A percentile compares a stretch with the other conserved stretches of the same genome.
Conservation (phyloP, 53 echinoderm and acorn worm species). For the Actinopyga echinites region DNA sequence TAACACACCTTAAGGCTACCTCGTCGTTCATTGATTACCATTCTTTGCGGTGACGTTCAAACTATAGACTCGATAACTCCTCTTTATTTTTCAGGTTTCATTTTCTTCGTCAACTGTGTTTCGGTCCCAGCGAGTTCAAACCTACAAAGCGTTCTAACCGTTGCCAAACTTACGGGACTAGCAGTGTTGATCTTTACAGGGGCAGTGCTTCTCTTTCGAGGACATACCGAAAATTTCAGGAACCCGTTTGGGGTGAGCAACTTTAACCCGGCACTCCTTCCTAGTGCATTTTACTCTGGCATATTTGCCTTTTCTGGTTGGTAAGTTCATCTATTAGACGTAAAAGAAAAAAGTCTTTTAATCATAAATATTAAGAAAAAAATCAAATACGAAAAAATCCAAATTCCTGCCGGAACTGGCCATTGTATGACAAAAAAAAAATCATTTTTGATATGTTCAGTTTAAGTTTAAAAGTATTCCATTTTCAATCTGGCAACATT, state of each 20-base stretch:
- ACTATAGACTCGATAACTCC: too few species aligned
- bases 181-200: conserved; percentile 3
- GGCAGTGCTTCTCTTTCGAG: conserved; percentile 8
- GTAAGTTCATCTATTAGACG: neutral
- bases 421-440: too few species aligned
- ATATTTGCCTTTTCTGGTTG: conserved; percentile 38
- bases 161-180: conserved; percentile 6
- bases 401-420: too few species aligned
- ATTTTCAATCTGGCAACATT: too few species aligned
- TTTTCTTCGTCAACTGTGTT: conserved; percentile 20
- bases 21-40: too few species aligned
- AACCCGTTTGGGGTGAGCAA: conserved; percentile 1
- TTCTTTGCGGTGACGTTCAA: too few species aligned
- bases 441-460: too few species aligned
- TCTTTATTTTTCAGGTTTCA: neutral
- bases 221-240: conserved; percentile 5
- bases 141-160: conserved; percentile 6
- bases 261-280: neutral
- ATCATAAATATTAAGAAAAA: too few species aligned
- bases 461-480: too few species aligned
- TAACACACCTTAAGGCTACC: too few species aligned
- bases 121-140: conserved; percentile 21
- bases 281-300: conserved; percentile 11
- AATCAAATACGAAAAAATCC: too few species aligned
- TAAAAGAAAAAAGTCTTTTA: too few species aligned